Percentiles rank a stretch among this genome's conserved stretches.
phyloP scores from a whole-genome alignment of 2,113 vertebrate species.

The Oriolus oriolus region DNA sequence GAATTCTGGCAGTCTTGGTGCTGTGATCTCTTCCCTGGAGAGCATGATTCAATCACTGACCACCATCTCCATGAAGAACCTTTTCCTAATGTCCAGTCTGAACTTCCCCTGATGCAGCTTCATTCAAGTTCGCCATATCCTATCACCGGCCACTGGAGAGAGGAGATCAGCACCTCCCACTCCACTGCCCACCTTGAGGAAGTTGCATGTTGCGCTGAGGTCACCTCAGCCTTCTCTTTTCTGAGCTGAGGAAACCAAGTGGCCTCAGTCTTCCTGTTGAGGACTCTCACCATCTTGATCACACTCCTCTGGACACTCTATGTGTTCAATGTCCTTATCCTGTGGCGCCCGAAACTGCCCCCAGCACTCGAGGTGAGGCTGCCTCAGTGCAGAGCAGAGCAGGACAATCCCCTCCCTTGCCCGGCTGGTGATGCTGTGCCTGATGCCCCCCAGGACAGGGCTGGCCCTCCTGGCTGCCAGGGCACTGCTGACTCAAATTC shows the following conservation, averaged over 20 bases:
- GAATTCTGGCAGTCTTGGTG: not conserved
- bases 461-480: not conserved
- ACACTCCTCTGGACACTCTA: not conserved
- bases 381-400: accelerated
- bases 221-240: not conserved
- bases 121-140: not conserved
- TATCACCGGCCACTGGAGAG: not conserved
- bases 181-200: not conserved
- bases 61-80: not conserved
- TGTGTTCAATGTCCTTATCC: not conserved
- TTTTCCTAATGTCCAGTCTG: not conserved
- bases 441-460: accelerated
- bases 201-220: not conserved
- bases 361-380: accelerated
- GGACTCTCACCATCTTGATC: not conserved
- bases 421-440: accelerated
- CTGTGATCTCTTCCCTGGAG: not conserved
- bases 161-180: not conserved
- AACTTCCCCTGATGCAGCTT: not conserved
- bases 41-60: not conserved
- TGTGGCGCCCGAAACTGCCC: not conserved
- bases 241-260: not conserved
- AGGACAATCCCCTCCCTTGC: not conserved
- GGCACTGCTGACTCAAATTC: not conserved
- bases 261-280: not conserved